These are phyloP conservation scores for Exocentrus adspersus DNA, from an alignment of 2,888 invertebrate species.

Conservation along the genomic window DNA sequence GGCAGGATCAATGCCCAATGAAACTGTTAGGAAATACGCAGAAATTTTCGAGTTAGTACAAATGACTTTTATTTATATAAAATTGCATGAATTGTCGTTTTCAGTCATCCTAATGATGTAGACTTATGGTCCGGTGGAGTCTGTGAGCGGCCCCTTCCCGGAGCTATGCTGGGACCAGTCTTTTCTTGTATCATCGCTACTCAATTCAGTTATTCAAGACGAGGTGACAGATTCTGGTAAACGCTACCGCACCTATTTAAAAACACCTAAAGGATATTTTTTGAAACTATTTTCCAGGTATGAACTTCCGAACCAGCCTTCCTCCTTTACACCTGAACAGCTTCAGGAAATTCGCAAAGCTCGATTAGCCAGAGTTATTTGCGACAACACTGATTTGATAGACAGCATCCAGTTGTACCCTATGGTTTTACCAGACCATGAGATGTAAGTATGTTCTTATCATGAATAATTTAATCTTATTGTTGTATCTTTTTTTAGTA, in stretches of 20 bases:
- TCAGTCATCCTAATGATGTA: slow-evolving; percentile 86
- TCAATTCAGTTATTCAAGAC: slow-evolving; percentile 88
- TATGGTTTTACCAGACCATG: slow-evolving; percentile 92
- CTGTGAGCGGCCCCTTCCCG: slow-evolving; percentile 88
- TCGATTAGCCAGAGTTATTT: slow-evolving; percentile 83
- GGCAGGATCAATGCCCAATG: slow-evolving; percentile 88
- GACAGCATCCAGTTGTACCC: slow-evolving; percentile 92
- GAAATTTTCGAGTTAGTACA: slow-evolving; percentile 85
- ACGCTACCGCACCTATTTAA: not conserved
- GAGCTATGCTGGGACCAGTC: slow-evolving; percentile 93
- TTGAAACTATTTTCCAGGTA: slow-evolving; percentile 66
- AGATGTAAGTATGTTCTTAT: slow-evolving; percentile 80
- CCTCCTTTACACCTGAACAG: slow-evolving; percentile 89
- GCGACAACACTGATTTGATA: slow-evolving; percentile 92
- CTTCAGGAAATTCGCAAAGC: slow-evolving; percentile 84
- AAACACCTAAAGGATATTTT: not conserved
- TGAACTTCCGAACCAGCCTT: slow-evolving; percentile 90
- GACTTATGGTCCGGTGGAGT: slow-evolving; percentile 96
- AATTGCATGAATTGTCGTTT: slow-evolving; percentile 36
- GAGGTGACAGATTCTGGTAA: slow-evolving; percentile 91
- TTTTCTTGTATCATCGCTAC: slow-evolving; percentile 94
- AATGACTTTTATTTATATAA: slow-evolving; percentile 6
- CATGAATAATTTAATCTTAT: no score
- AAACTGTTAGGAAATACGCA: slow-evolving; percentile 83
- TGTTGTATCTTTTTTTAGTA: slow-evolving; percentile 72